Percentiles rank a stretch among this genome's conserved stretches.
These are phyloP conservation scores for Dipodomys stephensi DNA, from an alignment of 2,113 vertebrate genomes.

Conservation along the genomic window DNA sequence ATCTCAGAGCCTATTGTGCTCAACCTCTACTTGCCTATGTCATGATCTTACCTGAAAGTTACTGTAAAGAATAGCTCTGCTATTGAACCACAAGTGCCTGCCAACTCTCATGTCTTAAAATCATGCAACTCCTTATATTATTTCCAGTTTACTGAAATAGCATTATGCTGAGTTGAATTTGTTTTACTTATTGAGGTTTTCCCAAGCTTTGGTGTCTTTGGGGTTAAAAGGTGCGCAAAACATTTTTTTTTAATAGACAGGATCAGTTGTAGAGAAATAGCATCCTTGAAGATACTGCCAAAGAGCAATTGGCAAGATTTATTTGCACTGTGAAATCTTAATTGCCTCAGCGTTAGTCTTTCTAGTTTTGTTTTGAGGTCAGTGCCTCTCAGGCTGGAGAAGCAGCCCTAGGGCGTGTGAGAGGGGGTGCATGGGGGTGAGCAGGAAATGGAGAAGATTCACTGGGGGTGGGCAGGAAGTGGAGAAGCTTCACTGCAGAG, in stretches of 20 bases:
- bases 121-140: not conserved
- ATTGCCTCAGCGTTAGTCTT: conserved; percentile 60
- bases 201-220: conserved; percentile 47
- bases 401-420: conserved; percentile 13
- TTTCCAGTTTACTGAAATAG: not conserved
- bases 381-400: not conserved
- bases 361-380: conserved; percentile 70
- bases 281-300: conserved; percentile 57
- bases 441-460: not conserved
- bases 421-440: not conserved
- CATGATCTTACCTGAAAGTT: not conserved
- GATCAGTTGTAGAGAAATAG: conserved; percentile 48
- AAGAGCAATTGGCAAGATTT: conserved; percentile 66
- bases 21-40: not conserved
- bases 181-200: conserved; percentile 28
- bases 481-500: not conserved
- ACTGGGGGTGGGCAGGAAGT: too few species aligned
- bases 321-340: conserved; percentile 73
- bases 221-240: conserved; percentile 60
- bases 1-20: not conserved
- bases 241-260: conserved; percentile 37
- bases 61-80: not conserved
- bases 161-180: conserved; percentile 15
- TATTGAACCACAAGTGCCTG: accelerated
- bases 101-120: not conserved